Conservation (phyloP, 2,797 vertebrate species). For the Xiphorhynchus erythropygius region DNA sequence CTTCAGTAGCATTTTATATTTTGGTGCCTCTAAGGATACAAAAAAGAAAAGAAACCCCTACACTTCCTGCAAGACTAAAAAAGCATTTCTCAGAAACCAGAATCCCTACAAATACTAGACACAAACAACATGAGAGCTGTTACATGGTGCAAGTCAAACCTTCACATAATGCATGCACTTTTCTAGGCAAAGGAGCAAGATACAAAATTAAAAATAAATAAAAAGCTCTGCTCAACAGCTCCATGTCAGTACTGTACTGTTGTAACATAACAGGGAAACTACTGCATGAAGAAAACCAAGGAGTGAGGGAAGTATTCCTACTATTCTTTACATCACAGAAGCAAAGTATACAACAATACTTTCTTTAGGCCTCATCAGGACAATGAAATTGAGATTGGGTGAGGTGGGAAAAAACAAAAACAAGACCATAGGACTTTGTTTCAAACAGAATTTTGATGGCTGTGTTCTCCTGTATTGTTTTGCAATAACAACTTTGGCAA, state of each 20-base stretch:
- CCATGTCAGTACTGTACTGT: not conserved
- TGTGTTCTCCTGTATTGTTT: not conserved
- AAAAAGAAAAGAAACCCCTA: not conserved
- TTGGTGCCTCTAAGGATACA: not conserved
- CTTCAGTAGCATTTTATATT: not conserved
- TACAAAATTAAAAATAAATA: not conserved
- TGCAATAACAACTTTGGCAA: not conserved
- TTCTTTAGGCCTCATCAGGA: not conserved
- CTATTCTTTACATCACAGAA: not conserved
- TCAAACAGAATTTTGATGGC: not conserved
- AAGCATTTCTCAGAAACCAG: not conserved
- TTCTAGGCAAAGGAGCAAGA: not conserved
- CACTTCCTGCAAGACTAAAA: not conserved
- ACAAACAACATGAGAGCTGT: not conserved
- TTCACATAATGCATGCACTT: not conserved
- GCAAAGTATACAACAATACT: not conserved
- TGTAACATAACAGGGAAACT: not conserved
- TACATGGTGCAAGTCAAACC: not conserved
- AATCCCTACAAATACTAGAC: not conserved
- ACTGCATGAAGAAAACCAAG: not conserved
- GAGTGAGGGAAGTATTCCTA: rapidly evolving
- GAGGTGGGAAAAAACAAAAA: not conserved
- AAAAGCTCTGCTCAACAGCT: not conserved
- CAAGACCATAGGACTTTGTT: not conserved
- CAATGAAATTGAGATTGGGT: not conserved